A percentile compares a stretch with the other conserved stretches of the same genome.
Evolutionary conservation across 1,140 invertebrate species (phyloP).

Genomic region (Ganaspis sp.): DNA sequence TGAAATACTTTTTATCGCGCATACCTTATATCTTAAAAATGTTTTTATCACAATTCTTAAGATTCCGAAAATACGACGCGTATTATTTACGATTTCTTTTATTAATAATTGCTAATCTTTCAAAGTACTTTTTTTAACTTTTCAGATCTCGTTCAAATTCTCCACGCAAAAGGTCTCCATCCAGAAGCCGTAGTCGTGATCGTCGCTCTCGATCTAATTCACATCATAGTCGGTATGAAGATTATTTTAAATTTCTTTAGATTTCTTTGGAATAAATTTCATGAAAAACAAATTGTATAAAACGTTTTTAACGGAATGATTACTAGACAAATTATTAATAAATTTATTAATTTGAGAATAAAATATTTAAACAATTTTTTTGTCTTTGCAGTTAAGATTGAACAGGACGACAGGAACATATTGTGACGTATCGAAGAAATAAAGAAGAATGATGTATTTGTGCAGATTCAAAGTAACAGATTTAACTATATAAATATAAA

Average conservation of each 20-base stretch:
- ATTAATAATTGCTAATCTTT: conserved; percentile 23
- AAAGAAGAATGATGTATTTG: background rate
- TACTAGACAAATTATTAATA: no score
- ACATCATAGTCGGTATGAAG: conserved; percentile 74
- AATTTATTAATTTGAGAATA: no score
- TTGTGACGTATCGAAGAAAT: background rate
- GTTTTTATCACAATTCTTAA: no score
- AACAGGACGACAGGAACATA: background rate
- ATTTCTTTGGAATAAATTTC: background rate
- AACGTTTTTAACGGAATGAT: no score
- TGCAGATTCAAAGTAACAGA: background rate
- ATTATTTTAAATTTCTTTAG: conserved; percentile 31
- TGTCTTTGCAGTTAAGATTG: background rate
- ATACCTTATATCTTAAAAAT: no score
- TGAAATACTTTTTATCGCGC: no score
- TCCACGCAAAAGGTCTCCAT: conserved; percentile 71
- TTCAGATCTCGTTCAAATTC: conserved; percentile 74
- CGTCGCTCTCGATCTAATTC: conserved; percentile 75
- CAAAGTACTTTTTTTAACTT: conserved; percentile 41
- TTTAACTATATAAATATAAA: background rate
- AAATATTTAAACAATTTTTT: background rate
- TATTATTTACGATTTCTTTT: no score
- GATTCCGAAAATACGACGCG: no score
- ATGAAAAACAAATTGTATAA: background rate
- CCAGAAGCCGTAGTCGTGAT: conserved; percentile 73